Percentiles rank a stretch among this genome's conserved stretches.
Conservation (phyloP, 2,113 vertebrate genomes). For the Equus przewalskii region DNA sequence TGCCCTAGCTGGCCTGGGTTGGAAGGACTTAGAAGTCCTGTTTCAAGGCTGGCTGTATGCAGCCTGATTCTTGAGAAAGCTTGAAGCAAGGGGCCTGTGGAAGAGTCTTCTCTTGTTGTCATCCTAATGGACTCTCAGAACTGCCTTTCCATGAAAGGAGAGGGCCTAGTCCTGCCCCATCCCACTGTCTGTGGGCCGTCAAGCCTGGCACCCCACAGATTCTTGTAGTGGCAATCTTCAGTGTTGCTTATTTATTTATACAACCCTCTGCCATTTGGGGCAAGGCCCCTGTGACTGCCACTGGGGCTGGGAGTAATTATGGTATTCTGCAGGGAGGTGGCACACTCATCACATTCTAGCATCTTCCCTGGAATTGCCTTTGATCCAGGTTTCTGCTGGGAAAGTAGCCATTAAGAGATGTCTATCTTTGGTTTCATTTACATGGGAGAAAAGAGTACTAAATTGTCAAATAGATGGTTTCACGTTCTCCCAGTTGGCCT, state of each 20-base stretch:
- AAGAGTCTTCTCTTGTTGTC: neutral
- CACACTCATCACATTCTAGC: neutral
- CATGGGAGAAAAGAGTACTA: conserved; percentile 41
- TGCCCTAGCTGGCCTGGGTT: neutral
- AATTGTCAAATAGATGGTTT: neutral
- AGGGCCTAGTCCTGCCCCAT: neutral
- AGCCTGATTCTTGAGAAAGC: neutral
- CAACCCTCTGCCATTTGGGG: neutral
- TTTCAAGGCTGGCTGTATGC: neutral
- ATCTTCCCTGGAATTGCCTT: conserved; percentile 50
- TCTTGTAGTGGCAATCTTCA: neutral
- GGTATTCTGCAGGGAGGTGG: conserved; percentile 39
- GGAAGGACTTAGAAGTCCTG: neutral
- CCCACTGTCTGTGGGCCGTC: neutral
- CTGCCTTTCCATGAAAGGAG: neutral
- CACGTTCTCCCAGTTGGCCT: conserved; percentile 17
- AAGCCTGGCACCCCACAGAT: neutral
- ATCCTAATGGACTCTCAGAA: neutral
- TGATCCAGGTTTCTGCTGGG: conserved; percentile 67
- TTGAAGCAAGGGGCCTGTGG: neutral
- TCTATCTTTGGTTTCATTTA: conserved; percentile 75
- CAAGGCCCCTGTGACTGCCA: neutral
- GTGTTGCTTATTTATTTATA: conserved; percentile 40
- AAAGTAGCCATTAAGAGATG: conserved; percentile 79
- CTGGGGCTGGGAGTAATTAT: conserved; percentile 66